phyloP scores from a whole-genome alignment of 1,140 invertebrate species.

The Macrobrachium nipponense region DNA sequence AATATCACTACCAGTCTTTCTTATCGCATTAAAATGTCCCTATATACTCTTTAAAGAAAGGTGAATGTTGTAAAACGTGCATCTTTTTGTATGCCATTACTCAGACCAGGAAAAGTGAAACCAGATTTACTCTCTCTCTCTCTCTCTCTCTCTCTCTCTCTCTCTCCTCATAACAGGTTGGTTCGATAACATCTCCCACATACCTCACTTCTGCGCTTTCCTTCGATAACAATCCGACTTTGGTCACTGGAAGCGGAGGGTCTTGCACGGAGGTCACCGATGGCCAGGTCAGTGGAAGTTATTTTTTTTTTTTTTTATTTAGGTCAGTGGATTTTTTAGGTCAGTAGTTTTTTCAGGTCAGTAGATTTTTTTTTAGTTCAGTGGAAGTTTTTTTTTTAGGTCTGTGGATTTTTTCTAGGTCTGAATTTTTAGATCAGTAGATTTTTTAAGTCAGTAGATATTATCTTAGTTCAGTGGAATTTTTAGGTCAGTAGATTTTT shows the following conservation, averaged over 20 bases:
- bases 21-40: too few species aligned
- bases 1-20: too few species aligned
- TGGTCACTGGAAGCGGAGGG: slow-evolving; percentile 26
- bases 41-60: too few species aligned
- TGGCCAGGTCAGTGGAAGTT: slow-evolving; percentile 41
- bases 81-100: not conserved
- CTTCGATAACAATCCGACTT: slow-evolving; percentile 43
- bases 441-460: too few species aligned
- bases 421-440: too few species aligned
- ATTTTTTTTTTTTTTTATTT: not conserved
- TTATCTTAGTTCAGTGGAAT: too few species aligned
- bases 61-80: not conserved
- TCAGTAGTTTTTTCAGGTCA: not conserved
- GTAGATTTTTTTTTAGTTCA: not conserved
- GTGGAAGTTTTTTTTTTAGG: not conserved
- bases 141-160: not conserved
- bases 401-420: not conserved
- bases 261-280: slow-evolving; percentile 51
- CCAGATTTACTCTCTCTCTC: not conserved
- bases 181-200: not conserved
- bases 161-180: slow-evolving; percentile 4
- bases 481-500: too few species aligned
- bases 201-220: slow-evolving; percentile 43
- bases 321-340: too few species aligned
- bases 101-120: not conserved